phyloP scores from a whole-genome alignment of 2,113 vertebrate species.

The Hepsetus odoe region DNA sequence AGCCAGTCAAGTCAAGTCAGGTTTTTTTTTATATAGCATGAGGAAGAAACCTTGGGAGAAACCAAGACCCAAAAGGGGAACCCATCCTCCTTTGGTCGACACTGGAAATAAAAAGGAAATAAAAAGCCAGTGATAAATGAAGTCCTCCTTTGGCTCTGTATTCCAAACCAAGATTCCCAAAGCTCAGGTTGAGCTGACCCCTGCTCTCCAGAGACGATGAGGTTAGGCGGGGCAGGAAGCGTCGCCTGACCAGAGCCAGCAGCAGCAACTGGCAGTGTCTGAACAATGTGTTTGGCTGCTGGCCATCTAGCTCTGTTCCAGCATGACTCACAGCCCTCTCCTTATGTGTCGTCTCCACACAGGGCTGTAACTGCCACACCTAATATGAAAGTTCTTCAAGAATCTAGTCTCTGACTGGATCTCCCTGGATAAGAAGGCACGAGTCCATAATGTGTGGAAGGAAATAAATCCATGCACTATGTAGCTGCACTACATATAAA shows the following conservation, averaged over 20 bases:
- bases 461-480: neutral
- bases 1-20: too few relatives aligned
- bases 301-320: conserved; percentile 31
- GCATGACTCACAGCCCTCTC: conserved; percentile 39
- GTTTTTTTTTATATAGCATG: too few relatives aligned
- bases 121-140: conserved; percentile 14
- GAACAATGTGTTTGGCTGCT: conserved; percentile 28
- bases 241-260: neutral
- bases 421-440: conserved; percentile 12
- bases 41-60: too few relatives aligned
- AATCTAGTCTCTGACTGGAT: conserved; percentile 35
- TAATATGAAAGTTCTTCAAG: conserved; percentile 27
- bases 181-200: conserved; percentile 11
- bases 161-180: neutral
- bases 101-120: too few relatives aligned
- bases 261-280: conserved; percentile 22
- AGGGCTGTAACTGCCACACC: conserved; percentile 38
- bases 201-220: neutral
- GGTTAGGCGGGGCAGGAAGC: conserved; percentile 6
- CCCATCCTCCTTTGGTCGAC: too few relatives aligned
- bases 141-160: neutral
- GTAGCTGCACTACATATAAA: neutral
- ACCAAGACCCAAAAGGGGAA: too few relatives aligned
- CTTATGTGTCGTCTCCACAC: conserved; percentile 6
- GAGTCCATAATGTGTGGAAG: too few relatives aligned